These are phyloP conservation scores for Halictus rubicundus DNA, from an alignment of 1,140 invertebrate species.

Conservation along the genomic window DNA sequence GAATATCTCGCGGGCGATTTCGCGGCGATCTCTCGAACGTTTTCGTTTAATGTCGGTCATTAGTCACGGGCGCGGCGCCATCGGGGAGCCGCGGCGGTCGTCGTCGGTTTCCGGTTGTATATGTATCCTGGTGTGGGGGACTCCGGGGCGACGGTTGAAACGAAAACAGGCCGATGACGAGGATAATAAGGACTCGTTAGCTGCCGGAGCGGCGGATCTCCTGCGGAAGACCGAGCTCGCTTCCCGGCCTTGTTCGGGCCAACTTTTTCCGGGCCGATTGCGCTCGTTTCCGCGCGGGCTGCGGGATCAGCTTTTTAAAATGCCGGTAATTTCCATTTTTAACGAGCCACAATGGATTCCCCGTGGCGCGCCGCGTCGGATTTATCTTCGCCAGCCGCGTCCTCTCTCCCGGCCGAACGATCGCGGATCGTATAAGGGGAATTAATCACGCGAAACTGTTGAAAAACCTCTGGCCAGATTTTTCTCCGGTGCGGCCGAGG, in stretches of 20 bases:
- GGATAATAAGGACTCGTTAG: constrained; percentile 64
- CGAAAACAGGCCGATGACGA: constrained; percentile 43
- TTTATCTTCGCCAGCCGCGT: constrained; percentile 26
- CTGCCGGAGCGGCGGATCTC: neutral
- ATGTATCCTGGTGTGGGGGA: neutral
- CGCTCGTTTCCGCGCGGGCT: constrained; percentile 24
- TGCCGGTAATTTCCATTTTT: constrained; percentile 48
- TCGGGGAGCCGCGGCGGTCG: constrained; percentile 9
- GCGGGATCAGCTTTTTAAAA: constrained; percentile 49
- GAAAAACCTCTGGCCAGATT: neutral
- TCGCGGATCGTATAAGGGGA: constrained; percentile 27
- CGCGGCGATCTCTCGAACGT: constrained; percentile 18
- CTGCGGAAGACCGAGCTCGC: constrained; percentile 23
- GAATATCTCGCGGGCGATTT: neutral
- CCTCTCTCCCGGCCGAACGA: neutral
- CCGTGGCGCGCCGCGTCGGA: constrained; percentile 20
- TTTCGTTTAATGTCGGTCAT: constrained; percentile 62
- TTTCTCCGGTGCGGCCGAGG: neutral
- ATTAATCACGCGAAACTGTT: constrained; percentile 35
- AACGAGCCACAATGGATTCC: constrained; percentile 36
- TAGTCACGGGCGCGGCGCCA: constrained; percentile 51
- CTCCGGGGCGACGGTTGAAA: neutral
- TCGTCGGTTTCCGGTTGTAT: neutral
- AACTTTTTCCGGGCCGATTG: constrained; percentile 53
- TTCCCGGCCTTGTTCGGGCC: constrained; percentile 18